Base-by-base conservation (phyloP, 1,140 invertebrate genomes). In the Bradysia coprophila region DNA sequence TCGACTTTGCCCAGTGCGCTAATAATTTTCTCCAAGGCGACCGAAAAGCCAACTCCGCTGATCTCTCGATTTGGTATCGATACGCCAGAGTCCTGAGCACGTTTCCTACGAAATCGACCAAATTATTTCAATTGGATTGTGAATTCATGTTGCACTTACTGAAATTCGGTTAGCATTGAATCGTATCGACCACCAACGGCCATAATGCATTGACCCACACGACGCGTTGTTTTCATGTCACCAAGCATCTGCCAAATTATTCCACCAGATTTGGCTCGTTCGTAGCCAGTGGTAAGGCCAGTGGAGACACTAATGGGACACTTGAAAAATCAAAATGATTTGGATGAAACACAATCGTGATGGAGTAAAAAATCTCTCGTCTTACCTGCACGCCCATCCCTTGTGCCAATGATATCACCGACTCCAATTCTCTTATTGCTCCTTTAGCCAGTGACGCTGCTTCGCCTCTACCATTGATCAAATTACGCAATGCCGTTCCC, bases 321-420 rank as follows among this genome's bases (percentile, higher is more conserved):
- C 55, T 59, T n/a, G 1, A 33, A 33, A 41, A 19, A 19, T 22
- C 33, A 32, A 15, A 19, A 28, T 3, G 13, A 3, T 16, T 19
- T 16, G n/a, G 22, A 13, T 20, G 1, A 33, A 15, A 13, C n/a
- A 4, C 24, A 36, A 4, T 3, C 34, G 21, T 13, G 11, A 2
- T 20, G 4, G 11, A 4, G 18, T 38, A 20, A n/a, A 18, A 18
- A 19, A n/a, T 38, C 34, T 49, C 60, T n/a, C n/a, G n/a, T n/a
- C n/a, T 57, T 18, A 88, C 78, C 54, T 76, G 79, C 2, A 87
- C 71, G 2, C 83, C 86, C 19, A 90, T 63, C 21, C 68, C 64
- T 50, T 75, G 69, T 10, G 78, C 71, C 52, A 81, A 63, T 18
- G 66, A 64, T 24, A 78, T 74, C 2, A 90, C 72, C 4, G 62